phyloP scores from a whole-genome alignment of 2,888 invertebrate genomes.

The Oxycera nigricornis region DNA sequence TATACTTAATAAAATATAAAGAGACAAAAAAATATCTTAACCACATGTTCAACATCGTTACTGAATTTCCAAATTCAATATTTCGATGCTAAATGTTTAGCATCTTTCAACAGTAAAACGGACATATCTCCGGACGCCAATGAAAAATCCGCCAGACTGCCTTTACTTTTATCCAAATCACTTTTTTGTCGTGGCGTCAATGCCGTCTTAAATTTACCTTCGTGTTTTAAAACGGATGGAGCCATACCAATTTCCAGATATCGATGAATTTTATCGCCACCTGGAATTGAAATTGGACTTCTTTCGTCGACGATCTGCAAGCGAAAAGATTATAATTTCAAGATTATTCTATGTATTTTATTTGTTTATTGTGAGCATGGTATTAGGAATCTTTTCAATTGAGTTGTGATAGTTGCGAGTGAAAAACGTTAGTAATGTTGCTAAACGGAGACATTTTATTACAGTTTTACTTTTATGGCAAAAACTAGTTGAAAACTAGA shows the following conservation, averaged over 20 bases:
- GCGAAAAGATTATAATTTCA: background rate
- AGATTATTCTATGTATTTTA: background rate
- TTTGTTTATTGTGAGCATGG: background rate
- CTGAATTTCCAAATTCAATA: background rate
- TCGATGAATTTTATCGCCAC: constrained; percentile 57
- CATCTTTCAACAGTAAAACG: constrained; percentile 61
- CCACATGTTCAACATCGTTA: background rate
- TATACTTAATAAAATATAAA: background rate
- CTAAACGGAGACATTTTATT: too few relatives aligned
- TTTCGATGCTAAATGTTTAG: constrained; percentile 45
- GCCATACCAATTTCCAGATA: constrained; percentile 55
- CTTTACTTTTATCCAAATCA: constrained; percentile 48
- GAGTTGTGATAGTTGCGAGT: too few relatives aligned
- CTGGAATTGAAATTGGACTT: constrained; percentile 57
- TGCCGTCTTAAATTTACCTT: constrained; percentile 57
- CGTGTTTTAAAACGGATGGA: constrained; percentile 58
- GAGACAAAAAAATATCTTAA: background rate
- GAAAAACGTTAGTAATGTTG: too few relatives aligned
- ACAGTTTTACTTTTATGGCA: too few relatives aligned
- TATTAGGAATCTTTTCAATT: too few relatives aligned
- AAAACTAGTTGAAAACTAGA: too few relatives aligned
- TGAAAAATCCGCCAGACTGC: constrained; percentile 60
- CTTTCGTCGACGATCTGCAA: constrained; percentile 58
- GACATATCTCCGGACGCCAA: constrained; percentile 61
- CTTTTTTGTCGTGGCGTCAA: constrained; percentile 36